Evolutionary conservation across 2,113 vertebrate genomes (phyloP).

Genomic region (Mugil cephalus): DNA sequence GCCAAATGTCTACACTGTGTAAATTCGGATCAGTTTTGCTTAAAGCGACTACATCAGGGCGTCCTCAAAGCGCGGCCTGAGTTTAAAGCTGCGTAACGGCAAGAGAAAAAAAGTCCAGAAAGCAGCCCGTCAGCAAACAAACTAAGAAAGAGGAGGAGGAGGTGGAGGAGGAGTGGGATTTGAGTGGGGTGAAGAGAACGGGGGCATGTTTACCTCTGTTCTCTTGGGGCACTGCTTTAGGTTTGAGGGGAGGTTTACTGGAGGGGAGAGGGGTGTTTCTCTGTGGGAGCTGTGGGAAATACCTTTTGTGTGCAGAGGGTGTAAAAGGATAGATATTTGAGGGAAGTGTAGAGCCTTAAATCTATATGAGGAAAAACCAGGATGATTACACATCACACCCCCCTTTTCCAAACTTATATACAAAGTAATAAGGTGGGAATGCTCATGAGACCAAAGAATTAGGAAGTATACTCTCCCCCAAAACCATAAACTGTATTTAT

Average conservation of each 20-base stretch:
- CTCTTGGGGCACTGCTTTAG: slow-evolving; percentile 66
- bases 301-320: slow-evolving; percentile 12
- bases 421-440: not conserved
- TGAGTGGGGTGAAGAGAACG: slow-evolving; percentile 26
- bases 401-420: slow-evolving; percentile 10
- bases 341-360: slow-evolving; percentile 37
- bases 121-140: slow-evolving; percentile 63
- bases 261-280: slow-evolving; percentile 19
- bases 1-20: too few relatives aligned
- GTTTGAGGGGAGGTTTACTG: slow-evolving; percentile 19
- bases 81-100: slow-evolving; percentile 31
- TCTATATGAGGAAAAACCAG: not conserved
- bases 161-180: slow-evolving; percentile 21
- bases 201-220: slow-evolving; percentile 76
- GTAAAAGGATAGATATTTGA: slow-evolving; percentile 35
- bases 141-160: slow-evolving; percentile 32
- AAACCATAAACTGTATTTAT: too few relatives aligned
- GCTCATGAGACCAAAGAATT: not conserved
- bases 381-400: slow-evolving; percentile 4
- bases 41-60: not conserved
- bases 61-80: slow-evolving; percentile 49
- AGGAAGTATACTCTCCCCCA: not conserved
- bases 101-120: slow-evolving; percentile 50
- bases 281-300: slow-evolving; percentile 26
- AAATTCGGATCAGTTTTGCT: too few relatives aligned